phyloP scores from a whole-genome alignment of 2,888 invertebrate species.

The Galerucella nymphaeae region DNA sequence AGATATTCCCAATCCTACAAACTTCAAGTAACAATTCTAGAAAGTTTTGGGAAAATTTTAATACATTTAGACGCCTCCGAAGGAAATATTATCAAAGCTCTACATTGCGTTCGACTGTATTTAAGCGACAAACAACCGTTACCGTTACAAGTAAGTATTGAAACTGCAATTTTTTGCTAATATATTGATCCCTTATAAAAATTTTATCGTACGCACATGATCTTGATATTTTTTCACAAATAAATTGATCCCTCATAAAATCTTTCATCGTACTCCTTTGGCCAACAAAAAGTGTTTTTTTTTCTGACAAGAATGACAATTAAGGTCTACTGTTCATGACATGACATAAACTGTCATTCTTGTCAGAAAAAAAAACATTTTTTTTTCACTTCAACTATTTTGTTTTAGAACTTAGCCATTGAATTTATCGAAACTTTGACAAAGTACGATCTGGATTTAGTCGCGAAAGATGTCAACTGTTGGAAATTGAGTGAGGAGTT shows the following conservation, averaged over 20 bases:
- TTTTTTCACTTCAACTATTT: no score
- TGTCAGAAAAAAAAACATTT: no score
- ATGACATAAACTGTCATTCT: no score
- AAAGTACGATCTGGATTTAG: slow-evolving; percentile 64
- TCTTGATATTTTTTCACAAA: no score
- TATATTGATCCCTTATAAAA: no score
- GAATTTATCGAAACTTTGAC: slow-evolving; percentile 68
- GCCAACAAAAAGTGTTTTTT: no score
- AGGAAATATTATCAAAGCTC: slow-evolving; percentile 62
- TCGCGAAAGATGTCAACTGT: slow-evolving; percentile 45
- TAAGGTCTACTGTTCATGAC: no score
- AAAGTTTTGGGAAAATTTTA: slow-evolving; percentile 66
- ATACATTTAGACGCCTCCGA: slow-evolving; percentile 66
- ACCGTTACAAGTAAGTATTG: slow-evolving; percentile 70
- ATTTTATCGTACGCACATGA: no score
- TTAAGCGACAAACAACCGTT: slow-evolving; percentile 72
- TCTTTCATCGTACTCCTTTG: no score
- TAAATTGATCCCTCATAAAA: no score
- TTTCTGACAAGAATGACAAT: no score
- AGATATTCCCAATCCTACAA: slow-evolving; percentile 69
- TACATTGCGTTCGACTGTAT: slow-evolving; percentile 67
- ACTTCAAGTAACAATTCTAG: slow-evolving; percentile 68
- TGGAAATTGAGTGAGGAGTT: slow-evolving; percentile 45
- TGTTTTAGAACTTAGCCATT: slow-evolving; percentile 67
- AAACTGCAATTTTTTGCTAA: no score